Evolutionary conservation across 2,888 invertebrate genomes (phyloP).

Genomic region (Pinctada fucata): DNA sequence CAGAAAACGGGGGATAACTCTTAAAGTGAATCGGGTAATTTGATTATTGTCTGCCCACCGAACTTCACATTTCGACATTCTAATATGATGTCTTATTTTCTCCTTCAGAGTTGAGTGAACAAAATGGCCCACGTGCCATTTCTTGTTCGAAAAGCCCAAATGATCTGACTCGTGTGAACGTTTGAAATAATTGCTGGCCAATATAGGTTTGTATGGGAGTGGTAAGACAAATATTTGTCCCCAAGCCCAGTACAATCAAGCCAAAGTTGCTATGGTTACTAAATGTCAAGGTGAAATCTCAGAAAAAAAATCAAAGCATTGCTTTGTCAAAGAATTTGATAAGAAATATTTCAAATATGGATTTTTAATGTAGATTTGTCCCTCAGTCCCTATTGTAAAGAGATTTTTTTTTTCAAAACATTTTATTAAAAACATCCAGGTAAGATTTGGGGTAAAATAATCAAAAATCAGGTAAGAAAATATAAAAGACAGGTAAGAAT

Average conservation of each 20-base stretch:
- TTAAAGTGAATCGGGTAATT: too few relatives aligned
- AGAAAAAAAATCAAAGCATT: not conserved
- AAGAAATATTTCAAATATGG: not conserved
- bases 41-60: too few relatives aligned
- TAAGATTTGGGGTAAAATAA: conserved; percentile 25
- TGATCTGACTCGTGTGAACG: conserved; percentile 33
- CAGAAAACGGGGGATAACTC: too few relatives aligned
- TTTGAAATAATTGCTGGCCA: conserved; percentile 44
- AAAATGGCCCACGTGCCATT: conserved; percentile 36
- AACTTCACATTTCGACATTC: conserved; percentile 14
- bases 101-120: conserved; percentile 50
- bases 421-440: conserved; percentile 29
- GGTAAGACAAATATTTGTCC: conserved; percentile 56
- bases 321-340: not conserved
- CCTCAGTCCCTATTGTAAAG: too few relatives aligned
- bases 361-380: not conserved
- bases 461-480: conserved; percentile 32
- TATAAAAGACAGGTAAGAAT: conserved; percentile 24
- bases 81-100: conserved; percentile 47
- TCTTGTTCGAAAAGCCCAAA: conserved; percentile 31
- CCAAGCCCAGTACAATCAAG: conserved; percentile 35
- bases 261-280: not conserved
- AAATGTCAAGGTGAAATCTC: not conserved
- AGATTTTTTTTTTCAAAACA: not conserved
- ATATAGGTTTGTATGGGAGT: conserved; percentile 64